Conservation (phyloP, 2,797 vertebrate species). For the Champsocephalus esox region DNA sequence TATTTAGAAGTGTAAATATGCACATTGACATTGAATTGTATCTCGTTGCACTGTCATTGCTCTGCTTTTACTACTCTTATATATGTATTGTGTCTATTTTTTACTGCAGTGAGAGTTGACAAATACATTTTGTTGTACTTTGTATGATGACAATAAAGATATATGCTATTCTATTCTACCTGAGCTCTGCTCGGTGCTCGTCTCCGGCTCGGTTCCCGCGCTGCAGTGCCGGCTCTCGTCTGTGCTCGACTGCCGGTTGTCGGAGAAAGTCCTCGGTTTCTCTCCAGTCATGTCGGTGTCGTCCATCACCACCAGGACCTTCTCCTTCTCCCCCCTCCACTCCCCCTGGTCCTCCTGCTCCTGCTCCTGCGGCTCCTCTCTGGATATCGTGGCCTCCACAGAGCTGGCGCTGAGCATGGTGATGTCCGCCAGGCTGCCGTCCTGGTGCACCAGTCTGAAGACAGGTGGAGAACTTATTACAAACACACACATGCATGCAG, state of each 20-base stretch:
- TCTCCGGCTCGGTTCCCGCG: constrained; percentile 75
- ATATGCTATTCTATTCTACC: constrained; percentile 75
- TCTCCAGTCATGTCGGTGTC: constrained; percentile 50
- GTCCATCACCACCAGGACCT: constrained; percentile 72
- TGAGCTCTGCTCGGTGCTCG: constrained; percentile 87
- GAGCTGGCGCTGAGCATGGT: constrained; percentile 90
- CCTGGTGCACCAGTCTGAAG: constrained; percentile 92
- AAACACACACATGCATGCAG: not conserved
- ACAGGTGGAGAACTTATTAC: constrained; percentile 1
- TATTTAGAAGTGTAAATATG: too few relatives aligned
- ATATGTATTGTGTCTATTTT: too few relatives aligned
- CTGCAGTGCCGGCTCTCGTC: constrained; percentile 84
- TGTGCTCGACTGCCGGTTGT: constrained; percentile 76
- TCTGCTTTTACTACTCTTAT: too few relatives aligned
- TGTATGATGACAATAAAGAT: too few relatives aligned
- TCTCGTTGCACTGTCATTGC: too few relatives aligned
- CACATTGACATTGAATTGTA: too few relatives aligned
- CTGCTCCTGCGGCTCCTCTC: constrained; percentile 58
- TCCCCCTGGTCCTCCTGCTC: constrained; percentile 61
- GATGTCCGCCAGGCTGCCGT: constrained; percentile 95
- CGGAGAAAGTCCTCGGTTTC: constrained; percentile 70
- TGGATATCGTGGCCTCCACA: constrained; percentile 77
- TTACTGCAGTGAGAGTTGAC: too few relatives aligned
- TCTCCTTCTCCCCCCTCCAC: constrained; percentile 72
- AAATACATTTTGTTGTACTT: too few relatives aligned